Conservation (phyloP, 2,113 vertebrate genomes). For the Delphinus delphis region DNA sequence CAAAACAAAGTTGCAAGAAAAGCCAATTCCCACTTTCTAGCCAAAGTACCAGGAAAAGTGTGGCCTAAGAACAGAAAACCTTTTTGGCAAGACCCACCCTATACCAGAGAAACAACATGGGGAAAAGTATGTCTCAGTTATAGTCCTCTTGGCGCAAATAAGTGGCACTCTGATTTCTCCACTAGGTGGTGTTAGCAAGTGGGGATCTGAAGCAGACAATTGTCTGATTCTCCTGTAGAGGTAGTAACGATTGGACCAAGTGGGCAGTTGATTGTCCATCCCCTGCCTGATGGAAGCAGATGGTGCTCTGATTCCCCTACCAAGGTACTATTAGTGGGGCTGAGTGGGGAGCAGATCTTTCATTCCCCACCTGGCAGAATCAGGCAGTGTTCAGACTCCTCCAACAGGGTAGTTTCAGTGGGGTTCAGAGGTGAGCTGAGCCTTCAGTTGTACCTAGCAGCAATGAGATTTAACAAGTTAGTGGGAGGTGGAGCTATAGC, state of each 20-base stretch:
- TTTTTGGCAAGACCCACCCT: neutral
- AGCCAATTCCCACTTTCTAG: neutral
- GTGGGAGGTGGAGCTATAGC: neutral
- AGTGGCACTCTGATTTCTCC: slow-evolving; percentile 7
- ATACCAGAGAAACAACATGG: neutral
- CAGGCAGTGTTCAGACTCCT: neutral
- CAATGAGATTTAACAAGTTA: neutral
- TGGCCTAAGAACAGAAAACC: neutral
- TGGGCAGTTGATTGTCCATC: neutral
- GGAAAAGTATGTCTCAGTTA: neutral
- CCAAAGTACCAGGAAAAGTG: neutral
- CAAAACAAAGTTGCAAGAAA: neutral
- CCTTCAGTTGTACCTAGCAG: neutral
- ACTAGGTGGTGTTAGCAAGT: slow-evolving; percentile 3
- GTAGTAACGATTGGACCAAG: neutral
- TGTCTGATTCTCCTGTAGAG: neutral
- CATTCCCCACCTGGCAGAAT: neutral
- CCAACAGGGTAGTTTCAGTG: neutral
- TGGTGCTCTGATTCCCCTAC: neutral
- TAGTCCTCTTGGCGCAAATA: neutral
- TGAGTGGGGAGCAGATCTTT: neutral
- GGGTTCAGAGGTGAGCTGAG: neutral
- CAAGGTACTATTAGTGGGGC: neutral
- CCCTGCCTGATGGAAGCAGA: neutral
- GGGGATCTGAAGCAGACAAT: neutral